Conservation (phyloP, 2,888 invertebrate genomes). For the Troilus luridus region DNA sequence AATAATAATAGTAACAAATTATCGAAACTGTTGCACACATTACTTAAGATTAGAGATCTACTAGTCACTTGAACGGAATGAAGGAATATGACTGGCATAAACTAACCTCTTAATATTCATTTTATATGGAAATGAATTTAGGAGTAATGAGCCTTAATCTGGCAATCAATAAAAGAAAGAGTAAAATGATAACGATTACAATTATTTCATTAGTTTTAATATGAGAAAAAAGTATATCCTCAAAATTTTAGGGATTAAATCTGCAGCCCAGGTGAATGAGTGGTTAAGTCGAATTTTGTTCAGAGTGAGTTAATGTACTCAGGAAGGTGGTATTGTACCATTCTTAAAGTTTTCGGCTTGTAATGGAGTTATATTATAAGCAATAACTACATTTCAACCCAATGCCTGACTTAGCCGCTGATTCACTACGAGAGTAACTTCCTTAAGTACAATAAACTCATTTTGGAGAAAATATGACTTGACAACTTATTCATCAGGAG, state of each 20-base stretch:
- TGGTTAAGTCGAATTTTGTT: too few relatives aligned
- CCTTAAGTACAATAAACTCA: too few relatives aligned
- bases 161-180: conserved; percentile 35
- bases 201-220: conserved; percentile 20
- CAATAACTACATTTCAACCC: too few relatives aligned
- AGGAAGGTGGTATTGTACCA: too few relatives aligned
- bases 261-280: too few relatives aligned
- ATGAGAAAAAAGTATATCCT: not conserved
- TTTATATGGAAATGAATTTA: not conserved
- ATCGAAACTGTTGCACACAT: conserved; percentile 34
- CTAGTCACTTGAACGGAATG: conserved; percentile 2
- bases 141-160: conserved; percentile 13
- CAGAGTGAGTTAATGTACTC: too few relatives aligned
- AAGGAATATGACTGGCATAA: conserved; percentile 47
- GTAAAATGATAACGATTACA: conserved; percentile 9
- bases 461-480: too few relatives aligned
- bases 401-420: too few relatives aligned
- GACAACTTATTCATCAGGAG: too few relatives aligned
- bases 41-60: conserved; percentile 42
- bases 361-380: too few relatives aligned
- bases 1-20: conserved; percentile 43
- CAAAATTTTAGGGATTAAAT: not conserved
- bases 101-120: not conserved
- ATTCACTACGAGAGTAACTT: too few relatives aligned
- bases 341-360: too few relatives aligned